Conservation (phyloP, 2,797 vertebrate species). For the Gouania willdenowi region DNA sequence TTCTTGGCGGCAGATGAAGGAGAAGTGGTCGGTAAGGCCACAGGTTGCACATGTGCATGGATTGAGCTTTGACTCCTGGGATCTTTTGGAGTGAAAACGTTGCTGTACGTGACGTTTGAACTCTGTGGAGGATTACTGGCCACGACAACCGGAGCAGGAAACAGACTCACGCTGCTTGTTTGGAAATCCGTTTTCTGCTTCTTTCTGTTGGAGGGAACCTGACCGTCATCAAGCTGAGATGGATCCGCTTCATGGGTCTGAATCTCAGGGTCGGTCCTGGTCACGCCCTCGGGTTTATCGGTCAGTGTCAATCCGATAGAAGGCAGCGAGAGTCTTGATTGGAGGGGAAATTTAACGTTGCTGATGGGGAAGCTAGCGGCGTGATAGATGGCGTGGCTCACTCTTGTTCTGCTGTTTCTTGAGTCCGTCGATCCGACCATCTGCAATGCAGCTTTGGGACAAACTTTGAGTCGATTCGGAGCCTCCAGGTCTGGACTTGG, state of each 20-base stretch:
- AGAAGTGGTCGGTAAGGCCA: conserved; percentile 19
- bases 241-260: conserved; percentile 6
- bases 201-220: conserved; percentile 84
- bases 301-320: conserved; percentile 20
- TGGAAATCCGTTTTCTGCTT: conserved; percentile 80
- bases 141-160: conserved; percentile 11
- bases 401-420: conserved; percentile 17
- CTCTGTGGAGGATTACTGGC: conserved; percentile 21
- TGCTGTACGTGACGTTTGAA: conserved; percentile 30
- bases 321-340: conserved; percentile 38
- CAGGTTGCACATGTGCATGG: conserved; percentile 32
- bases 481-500: conserved; percentile 40
- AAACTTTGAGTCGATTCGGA: conserved; percentile 16
- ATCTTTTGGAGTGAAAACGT: conserved; percentile 32
- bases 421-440: conserved; percentile 9
- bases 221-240: conserved; percentile 24
- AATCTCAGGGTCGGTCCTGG: conserved; percentile 27
- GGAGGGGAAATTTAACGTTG: conserved; percentile 41
- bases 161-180: conserved; percentile 27
- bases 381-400: conserved; percentile 11
- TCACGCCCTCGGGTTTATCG: conserved; percentile 9
- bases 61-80: conserved; percentile 37
- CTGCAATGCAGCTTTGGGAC: conserved; percentile 25
- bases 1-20: conserved; percentile 39
- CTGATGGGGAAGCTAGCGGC: conserved; percentile 12